A percentile compares a stretch with the other conserved stretches of the same genome.
These are phyloP conservation scores for Megastigmus dorsalis DNA, from an alignment of 2,888 invertebrate genomes.

Conservation along the genomic window DNA sequence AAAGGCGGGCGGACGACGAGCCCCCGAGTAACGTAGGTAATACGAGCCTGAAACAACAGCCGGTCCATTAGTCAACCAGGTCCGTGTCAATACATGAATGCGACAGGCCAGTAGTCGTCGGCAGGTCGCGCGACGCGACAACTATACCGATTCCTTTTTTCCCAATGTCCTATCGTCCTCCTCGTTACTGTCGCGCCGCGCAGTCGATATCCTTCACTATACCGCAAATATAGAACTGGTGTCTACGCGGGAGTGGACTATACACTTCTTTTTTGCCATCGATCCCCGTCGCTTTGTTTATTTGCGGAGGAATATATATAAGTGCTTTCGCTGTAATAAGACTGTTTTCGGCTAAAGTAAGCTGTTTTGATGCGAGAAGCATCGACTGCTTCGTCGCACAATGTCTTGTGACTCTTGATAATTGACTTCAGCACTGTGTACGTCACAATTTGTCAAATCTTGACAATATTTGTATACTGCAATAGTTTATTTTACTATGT, in stretches of 20 bases:
- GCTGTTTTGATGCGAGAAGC: no score
- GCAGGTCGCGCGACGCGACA: constrained; percentile 40
- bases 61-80: constrained; percentile 75
- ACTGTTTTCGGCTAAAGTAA: no score
- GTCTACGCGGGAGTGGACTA: no score
- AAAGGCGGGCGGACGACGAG: constrained; percentile 62
- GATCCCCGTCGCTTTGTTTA: background rate
- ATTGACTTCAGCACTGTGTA: no score
- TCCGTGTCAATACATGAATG: constrained; percentile 73
- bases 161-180: constrained; percentile 25
- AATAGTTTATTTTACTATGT: no score
- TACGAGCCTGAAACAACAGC: constrained; percentile 72
- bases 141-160: constrained; percentile 56
- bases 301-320: no score
- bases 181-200: constrained; percentile 16
- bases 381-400: no score
- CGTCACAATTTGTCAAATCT: no score
- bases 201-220: constrained; percentile 32
- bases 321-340: no score
- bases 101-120: constrained; percentile 67
- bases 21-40: constrained; percentile 66
- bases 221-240: constrained; percentile 19
- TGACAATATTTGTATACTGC: no score
- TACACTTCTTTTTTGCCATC: background rate
- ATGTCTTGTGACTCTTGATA: no score